These are phyloP conservation scores for Cataglyphis livida DNA, from an alignment of 2,888 invertebrate genomes.

Conservation along the genomic window DNA sequence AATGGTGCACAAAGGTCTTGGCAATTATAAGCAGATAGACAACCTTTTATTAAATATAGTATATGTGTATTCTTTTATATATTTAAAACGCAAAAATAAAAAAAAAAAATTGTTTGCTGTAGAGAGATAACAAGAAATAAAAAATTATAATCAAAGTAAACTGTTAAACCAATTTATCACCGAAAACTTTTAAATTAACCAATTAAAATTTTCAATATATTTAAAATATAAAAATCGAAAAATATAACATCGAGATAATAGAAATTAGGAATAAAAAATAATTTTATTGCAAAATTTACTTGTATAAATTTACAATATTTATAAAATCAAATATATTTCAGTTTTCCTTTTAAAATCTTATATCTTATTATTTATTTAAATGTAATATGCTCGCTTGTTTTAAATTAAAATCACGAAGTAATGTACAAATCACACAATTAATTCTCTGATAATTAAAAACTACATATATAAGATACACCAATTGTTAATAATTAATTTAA, in stretches of 20 bases:
- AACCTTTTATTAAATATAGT: not conserved
- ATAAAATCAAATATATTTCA: not conserved
- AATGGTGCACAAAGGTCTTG: not conserved
- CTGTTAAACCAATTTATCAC: not conserved
- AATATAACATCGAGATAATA: not conserved
- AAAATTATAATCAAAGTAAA: not conserved
- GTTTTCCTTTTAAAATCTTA: not conserved
- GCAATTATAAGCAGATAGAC: not conserved
- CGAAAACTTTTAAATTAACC: not conserved
- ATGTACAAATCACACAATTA: not conserved
- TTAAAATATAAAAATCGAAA: not conserved
- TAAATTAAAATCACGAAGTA: not conserved
- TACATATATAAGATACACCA: no score
- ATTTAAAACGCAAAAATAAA: not conserved
- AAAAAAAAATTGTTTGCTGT: not conserved
- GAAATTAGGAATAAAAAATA: not conserved
- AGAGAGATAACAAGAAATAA: not conserved
- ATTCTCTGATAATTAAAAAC: not conserved
- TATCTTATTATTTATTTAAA: no score
- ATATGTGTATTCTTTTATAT: not conserved
- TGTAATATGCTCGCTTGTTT: not conserved
- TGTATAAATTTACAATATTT: not conserved
- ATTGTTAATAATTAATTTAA: no score
- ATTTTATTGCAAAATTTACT: not conserved
- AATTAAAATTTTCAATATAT: not conserved